Conservation (phyloP, 2,797 vertebrate genomes). For the Cryptoprocta ferox region DNA sequence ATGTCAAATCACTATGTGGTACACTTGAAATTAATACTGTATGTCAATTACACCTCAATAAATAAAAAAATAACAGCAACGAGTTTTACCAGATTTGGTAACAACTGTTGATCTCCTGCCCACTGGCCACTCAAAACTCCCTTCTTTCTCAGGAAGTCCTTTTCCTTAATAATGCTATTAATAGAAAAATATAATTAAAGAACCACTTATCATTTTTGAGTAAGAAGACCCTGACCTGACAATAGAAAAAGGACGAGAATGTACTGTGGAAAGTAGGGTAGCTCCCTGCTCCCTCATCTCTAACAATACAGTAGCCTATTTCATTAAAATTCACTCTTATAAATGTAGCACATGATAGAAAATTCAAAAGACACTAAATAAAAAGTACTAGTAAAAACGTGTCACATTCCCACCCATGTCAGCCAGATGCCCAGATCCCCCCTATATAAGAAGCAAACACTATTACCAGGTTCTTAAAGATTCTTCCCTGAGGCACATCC, state of each 20-base stretch:
- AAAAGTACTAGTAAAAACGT: neutral
- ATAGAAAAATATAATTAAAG: neutral
- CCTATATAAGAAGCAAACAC: neutral
- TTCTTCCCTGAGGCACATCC: neutral
- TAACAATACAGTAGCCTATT: neutral
- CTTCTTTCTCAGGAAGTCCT: slow-evolving; percentile 5
- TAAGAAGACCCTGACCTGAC: neutral
- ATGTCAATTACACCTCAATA: neutral
- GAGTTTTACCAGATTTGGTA: neutral
- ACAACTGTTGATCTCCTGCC: neutral
- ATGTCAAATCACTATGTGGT: neutral
- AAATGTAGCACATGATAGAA: neutral
- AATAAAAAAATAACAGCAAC: neutral
- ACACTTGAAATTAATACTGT: neutral
- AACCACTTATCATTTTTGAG: neutral
- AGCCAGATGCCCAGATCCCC: neutral
- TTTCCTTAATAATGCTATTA: neutral
- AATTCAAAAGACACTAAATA: neutral
- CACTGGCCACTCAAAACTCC: neutral
- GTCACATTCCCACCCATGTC: neutral
- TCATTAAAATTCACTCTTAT: neutral
- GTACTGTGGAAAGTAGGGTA: neutral
- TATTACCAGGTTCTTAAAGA: neutral
- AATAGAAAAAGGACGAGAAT: neutral
- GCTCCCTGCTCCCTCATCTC: neutral